Conservation (phyloP, 2,113 vertebrate genomes). For the Nycticebus coucang region DNA sequence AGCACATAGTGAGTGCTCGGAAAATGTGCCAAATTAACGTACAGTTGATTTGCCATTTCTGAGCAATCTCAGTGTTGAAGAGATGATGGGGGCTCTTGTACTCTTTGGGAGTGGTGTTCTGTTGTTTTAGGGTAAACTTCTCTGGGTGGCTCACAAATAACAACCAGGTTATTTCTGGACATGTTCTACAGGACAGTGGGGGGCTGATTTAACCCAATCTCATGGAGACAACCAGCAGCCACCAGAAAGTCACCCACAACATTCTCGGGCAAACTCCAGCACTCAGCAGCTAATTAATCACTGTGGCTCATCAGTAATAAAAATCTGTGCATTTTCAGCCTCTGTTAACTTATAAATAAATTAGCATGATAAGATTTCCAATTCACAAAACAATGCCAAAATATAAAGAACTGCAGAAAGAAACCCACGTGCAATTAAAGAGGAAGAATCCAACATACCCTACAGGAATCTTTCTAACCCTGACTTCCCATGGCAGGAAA, state of each 20-base stretch:
- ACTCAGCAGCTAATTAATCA: not conserved
- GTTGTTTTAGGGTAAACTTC: not conserved
- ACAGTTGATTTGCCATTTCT: not conserved
- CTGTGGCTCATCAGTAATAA: not conserved
- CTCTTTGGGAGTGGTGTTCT: not conserved
- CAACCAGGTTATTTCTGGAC: not conserved
- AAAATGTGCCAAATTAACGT: fast-evolving
- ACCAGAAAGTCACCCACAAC: not conserved
- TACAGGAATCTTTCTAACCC: not conserved
- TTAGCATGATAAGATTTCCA: constrained; percentile 66
- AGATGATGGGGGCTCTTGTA: not conserved
- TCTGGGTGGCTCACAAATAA: not conserved
- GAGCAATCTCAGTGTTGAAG: fast-evolving
- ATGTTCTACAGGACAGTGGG: not conserved
- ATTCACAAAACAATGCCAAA: constrained; percentile 59
- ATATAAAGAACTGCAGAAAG: not conserved
- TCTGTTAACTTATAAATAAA: constrained; percentile 65
- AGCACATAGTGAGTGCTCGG: not conserved
- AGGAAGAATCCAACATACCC: not conserved
- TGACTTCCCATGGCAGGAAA: not conserved
- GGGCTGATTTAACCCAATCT: not conserved
- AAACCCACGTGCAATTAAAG: not conserved
- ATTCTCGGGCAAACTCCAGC: not conserved
- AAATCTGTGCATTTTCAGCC: constrained; percentile 17
- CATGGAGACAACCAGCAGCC: too few relatives aligned